Conservation (phyloP, 2,888 invertebrate genomes). For the Parnassius apollo region DNA sequence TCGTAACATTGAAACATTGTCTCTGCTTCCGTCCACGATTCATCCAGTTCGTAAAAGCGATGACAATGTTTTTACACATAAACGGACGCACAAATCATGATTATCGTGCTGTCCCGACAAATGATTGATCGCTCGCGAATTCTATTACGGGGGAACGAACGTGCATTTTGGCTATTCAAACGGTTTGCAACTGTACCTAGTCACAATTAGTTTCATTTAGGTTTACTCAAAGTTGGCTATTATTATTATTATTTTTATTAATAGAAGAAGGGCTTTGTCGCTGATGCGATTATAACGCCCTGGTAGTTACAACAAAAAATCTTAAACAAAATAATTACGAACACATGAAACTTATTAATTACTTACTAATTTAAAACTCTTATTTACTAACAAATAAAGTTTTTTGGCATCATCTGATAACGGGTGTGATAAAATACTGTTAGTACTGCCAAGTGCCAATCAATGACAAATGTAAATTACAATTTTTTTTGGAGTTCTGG, state of each 20-base stretch:
- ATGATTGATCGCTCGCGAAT: conserved; percentile 46
- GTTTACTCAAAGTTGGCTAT: not conserved
- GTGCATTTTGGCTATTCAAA: conserved; percentile 25
- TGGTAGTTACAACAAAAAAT: no score
- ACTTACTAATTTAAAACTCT: no score
- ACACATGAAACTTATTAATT: no score
- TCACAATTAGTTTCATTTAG: conserved; percentile 21
- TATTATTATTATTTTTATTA: not conserved
- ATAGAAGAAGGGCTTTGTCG: no score
- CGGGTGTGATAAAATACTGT: no score
- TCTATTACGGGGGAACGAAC: conserved; percentile 38
- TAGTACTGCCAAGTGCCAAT: no score
- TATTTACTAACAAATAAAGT: no score
- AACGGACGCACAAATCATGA: conserved; percentile 46
- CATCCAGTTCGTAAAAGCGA: conserved; percentile 27
- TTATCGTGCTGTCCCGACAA: conserved; percentile 43
- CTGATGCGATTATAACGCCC: no score
- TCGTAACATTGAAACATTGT: not conserved
- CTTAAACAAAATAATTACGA: no score
- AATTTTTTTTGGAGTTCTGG: no score
- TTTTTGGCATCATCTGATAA: no score
- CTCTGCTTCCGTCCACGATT: not conserved
- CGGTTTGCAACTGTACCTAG: conserved; percentile 25
- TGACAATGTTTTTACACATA: conserved; percentile 40
- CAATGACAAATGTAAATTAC: no score